These are phyloP conservation scores for Rhinogobio ventralis DNA, from an alignment of 2,797 vertebrate species.

Conservation along the genomic window DNA sequence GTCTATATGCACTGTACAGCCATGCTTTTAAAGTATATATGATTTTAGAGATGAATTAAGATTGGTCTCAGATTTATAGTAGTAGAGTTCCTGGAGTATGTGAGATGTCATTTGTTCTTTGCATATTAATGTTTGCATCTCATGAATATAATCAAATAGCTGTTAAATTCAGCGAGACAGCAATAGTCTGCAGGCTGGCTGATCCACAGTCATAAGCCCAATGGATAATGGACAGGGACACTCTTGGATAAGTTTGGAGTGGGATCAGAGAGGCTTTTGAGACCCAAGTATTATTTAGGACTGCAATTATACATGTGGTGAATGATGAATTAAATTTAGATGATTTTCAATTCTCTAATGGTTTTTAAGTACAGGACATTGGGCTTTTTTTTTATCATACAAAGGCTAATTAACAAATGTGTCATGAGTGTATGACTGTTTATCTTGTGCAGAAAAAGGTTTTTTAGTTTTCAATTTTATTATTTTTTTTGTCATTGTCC, in stretches of 20 bases:
- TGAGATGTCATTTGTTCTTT: conserved; percentile 19
- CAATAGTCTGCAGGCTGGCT: conserved; percentile 40
- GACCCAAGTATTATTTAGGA: conserved; percentile 3
- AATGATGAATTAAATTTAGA: conserved; percentile 15
- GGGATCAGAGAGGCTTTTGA: conserved; percentile 5
- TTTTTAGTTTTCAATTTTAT: background rate
- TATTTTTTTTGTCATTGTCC: background rate
- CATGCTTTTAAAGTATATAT: background rate
- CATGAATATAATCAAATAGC: conserved; percentile 8
- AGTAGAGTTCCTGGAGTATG: background rate
- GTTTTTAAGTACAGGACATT: background rate
- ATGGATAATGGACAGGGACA: conserved; percentile 30
- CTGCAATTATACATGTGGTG: background rate
- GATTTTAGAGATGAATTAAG: background rate
- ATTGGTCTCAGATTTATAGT: background rate
- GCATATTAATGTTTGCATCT: conserved; percentile 38
- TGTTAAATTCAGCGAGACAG: conserved; percentile 44
- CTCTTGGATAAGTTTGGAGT: conserved; percentile 29
- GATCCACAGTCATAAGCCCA: conserved; percentile 13
- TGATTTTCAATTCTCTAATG: background rate
- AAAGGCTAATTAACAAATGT: conserved; percentile 24
- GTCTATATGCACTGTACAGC: background rate
- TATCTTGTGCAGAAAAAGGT: background rate
- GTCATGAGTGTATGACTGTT: background rate
- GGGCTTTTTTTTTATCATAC: background rate